phyloP scores from a whole-genome alignment of 2,113 vertebrate genomes.

The Picathartes gymnocephalus region DNA sequence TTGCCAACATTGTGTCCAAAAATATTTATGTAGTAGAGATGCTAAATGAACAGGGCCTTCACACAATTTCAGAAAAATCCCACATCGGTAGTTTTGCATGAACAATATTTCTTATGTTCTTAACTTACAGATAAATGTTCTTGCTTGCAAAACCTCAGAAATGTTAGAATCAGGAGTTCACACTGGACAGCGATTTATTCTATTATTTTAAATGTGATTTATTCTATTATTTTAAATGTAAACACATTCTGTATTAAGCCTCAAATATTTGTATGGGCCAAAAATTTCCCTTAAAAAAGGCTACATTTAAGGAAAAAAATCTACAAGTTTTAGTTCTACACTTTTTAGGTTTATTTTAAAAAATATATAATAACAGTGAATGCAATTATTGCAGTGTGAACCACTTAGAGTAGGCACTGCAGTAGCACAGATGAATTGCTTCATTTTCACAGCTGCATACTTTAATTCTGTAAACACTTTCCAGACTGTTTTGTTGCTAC shows the following conservation, averaged over 20 bases:
- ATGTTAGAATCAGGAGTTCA: not conserved
- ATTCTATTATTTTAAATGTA: not conserved
- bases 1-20: not conserved
- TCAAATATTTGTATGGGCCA: not conserved
- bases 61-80: not conserved
- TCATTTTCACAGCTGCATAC: not conserved
- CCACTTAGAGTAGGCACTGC: not conserved
- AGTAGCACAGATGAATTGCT: not conserved
- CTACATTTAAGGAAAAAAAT: not conserved
- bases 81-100: rapidly evolving
- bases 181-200: not conserved
- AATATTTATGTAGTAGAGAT: not conserved
- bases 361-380: not conserved
- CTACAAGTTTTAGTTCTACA: not conserved
- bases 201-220: no score
- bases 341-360: not conserved
- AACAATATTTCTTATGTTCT: not conserved
- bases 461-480: not conserved
- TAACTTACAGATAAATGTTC: not conserved
- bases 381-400: not conserved
- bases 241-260: not conserved
- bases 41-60: not conserved
- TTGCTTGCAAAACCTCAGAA: not conserved
- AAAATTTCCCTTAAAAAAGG: not conserved
- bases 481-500: not conserved